phyloP scores from a whole-genome alignment of 2,888 invertebrate species.

The Drosophila mimetica region DNA sequence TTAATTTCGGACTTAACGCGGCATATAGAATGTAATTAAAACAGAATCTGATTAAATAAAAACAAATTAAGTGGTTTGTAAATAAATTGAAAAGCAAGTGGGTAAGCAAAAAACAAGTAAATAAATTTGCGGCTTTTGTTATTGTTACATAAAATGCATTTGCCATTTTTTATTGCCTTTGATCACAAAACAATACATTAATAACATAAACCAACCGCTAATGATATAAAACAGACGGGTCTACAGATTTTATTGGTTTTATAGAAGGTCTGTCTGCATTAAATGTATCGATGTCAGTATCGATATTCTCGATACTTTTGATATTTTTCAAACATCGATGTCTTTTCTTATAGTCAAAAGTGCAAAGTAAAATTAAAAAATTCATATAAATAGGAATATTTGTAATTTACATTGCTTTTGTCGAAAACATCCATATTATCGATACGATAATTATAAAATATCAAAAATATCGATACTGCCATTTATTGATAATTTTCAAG shows the following conservation, averaged over 20 bases:
- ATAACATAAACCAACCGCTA: conserved; percentile 30
- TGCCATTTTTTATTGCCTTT: conserved; percentile 9
- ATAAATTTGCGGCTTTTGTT: conserved; percentile 55
- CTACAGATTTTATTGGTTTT: neutral
- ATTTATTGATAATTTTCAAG: too few species aligned
- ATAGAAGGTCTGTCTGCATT: neutral
- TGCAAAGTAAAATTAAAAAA: too few species aligned
- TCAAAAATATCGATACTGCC: too few species aligned
- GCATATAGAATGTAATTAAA: conserved; percentile 77
- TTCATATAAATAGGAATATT: too few species aligned
- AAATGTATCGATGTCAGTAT: too few species aligned
- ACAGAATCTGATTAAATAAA: conserved; percentile 79
- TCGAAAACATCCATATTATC: too few species aligned
- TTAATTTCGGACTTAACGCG: conserved; percentile 69
- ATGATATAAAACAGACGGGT: conserved; percentile 3
- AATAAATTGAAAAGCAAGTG: conserved; percentile 73
- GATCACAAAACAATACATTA: conserved; percentile 27
- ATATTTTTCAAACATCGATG: too few species aligned
- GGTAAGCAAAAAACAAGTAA: conserved; percentile 31
- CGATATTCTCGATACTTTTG: too few species aligned
- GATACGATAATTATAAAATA: too few species aligned
- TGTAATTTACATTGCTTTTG: too few species aligned
- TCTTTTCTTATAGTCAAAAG: too few species aligned
- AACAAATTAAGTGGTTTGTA: conserved; percentile 82
- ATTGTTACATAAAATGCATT: conserved; percentile 37